phyloP scores from a whole-genome alignment of 2,888 invertebrate genomes.

The Dynastes maya region DNA sequence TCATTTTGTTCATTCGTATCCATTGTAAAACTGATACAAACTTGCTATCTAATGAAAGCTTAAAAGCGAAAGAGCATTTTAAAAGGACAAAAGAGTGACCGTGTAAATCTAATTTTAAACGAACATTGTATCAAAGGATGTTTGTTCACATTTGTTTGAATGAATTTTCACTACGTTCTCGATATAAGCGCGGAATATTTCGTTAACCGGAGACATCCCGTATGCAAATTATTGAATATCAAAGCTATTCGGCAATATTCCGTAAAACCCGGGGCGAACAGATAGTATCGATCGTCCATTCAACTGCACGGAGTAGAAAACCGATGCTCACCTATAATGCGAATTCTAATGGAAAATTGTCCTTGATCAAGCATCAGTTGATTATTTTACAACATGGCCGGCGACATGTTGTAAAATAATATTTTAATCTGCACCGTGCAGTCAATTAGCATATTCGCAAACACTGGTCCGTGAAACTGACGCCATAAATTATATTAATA shows the following conservation, averaged over 20 bases:
- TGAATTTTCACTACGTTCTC: background rate
- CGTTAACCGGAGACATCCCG: slow-evolving; percentile 7
- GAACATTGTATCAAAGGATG: background rate
- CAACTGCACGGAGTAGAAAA: slow-evolving; percentile 33
- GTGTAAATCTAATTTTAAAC: too few relatives aligned
- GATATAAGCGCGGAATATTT: background rate
- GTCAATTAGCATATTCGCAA: slow-evolving; percentile 6
- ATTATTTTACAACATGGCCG: background rate
- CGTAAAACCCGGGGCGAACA: background rate
- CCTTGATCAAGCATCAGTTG: slow-evolving; percentile 27
- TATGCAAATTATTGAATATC: slow-evolving; percentile 33
- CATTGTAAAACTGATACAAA: too few relatives aligned
- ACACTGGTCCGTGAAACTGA: background rate
- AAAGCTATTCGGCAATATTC: slow-evolving; percentile 14
- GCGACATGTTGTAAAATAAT: slow-evolving; percentile 5
- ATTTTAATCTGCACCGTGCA: slow-evolving; percentile 18
- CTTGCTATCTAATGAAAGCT: too few relatives aligned
- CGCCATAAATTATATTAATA: background rate
- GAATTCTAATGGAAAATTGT: slow-evolving; percentile 44
- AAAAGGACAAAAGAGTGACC: too few relatives aligned
- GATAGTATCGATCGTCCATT: slow-evolving; percentile 25
- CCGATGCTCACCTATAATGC: slow-evolving; percentile 39
- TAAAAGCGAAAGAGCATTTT: too few relatives aligned
- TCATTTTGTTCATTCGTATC: too few relatives aligned
- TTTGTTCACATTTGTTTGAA: background rate